phyloP scores from a whole-genome alignment of 2,888 invertebrate species.

The Stenichneumon culpator region DNA sequence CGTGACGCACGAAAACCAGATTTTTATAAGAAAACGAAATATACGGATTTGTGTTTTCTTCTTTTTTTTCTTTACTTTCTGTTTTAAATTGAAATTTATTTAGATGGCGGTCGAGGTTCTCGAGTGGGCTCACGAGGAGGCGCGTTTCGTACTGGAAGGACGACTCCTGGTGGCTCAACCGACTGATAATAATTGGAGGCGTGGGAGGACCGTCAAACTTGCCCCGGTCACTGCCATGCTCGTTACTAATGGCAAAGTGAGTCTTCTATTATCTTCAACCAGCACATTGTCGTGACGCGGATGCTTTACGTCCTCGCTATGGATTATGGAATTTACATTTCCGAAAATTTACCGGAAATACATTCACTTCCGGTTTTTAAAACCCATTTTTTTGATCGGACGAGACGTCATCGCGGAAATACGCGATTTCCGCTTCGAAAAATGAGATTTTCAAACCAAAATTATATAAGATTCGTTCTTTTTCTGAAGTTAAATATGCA shows the following conservation, averaged over 20 bases:
- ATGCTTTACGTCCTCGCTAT: too few relatives aligned
- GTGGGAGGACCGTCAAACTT: constrained; percentile 95
- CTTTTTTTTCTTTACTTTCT: constrained; percentile 31
- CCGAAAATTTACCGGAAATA: too few relatives aligned
- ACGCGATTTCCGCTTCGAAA: too few relatives aligned
- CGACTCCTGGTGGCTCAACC: constrained; percentile 95
- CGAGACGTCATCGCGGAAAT: too few relatives aligned
- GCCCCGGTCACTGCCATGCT: constrained; percentile 95
- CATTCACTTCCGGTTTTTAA: too few relatives aligned
- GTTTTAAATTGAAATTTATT: constrained; percentile 24
- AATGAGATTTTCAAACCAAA: not conserved
- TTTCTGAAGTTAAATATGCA: not conserved
- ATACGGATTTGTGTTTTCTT: not conserved
- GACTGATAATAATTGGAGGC: constrained; percentile 96
- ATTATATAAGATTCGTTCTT: not conserved
- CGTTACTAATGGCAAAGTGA: constrained; percentile 96
- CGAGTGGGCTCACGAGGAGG: constrained; percentile 98
- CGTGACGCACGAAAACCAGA: constrained; percentile 72
- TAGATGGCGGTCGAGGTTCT: constrained; percentile 96
- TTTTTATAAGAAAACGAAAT: constrained; percentile 23
- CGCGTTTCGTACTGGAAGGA: constrained; percentile 96
- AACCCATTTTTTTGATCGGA: too few relatives aligned
- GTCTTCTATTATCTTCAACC: constrained; percentile 28
- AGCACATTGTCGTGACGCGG: too few relatives aligned
- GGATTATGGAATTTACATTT: not conserved